phyloP scores from a whole-genome alignment of 2,888 invertebrate genomes.

The Caradrina clavipalpis region DNA sequence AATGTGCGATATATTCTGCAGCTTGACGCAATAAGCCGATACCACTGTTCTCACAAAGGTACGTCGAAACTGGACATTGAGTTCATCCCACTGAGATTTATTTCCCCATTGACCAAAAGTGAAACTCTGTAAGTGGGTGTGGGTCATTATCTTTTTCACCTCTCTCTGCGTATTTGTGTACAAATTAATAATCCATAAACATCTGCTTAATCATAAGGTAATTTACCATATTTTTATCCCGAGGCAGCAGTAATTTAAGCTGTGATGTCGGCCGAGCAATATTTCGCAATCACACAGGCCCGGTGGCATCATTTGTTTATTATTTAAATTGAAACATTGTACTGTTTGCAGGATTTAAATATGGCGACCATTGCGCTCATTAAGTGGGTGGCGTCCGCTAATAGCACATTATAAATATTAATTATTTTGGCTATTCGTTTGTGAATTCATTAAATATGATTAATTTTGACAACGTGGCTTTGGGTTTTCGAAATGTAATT shows the following conservation, averaged over 20 bases:
- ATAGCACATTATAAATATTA: constrained; percentile 42
- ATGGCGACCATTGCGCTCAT: constrained; percentile 43
- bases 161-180: constrained; percentile 36
- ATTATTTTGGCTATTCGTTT: constrained; percentile 42
- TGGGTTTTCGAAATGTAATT: constrained; percentile 26
- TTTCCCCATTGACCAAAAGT: constrained; percentile 34
- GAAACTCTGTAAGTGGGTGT: constrained; percentile 34
- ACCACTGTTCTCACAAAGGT: constrained; percentile 1
- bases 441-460: constrained; percentile 37
- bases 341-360: constrained; percentile 55
- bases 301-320: constrained; percentile 61
- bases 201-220: constrained; percentile 56
- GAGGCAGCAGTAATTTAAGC: constrained; percentile 54
- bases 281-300: constrained; percentile 67
- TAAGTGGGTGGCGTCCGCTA: constrained; percentile 46
- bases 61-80: constrained; percentile 2
- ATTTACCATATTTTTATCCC: constrained; percentile 58
- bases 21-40: not conserved
- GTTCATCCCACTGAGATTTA: constrained; percentile 23
- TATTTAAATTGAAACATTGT: constrained; percentile 67
- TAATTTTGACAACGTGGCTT: constrained; percentile 14
- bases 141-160: constrained; percentile 30
- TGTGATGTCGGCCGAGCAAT: constrained; percentile 48
- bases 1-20: constrained; percentile 5
- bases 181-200: constrained; percentile 63